Evolutionary conservation across 2,888 invertebrate species (phyloP).

Genomic region (Patella caerulea): DNA sequence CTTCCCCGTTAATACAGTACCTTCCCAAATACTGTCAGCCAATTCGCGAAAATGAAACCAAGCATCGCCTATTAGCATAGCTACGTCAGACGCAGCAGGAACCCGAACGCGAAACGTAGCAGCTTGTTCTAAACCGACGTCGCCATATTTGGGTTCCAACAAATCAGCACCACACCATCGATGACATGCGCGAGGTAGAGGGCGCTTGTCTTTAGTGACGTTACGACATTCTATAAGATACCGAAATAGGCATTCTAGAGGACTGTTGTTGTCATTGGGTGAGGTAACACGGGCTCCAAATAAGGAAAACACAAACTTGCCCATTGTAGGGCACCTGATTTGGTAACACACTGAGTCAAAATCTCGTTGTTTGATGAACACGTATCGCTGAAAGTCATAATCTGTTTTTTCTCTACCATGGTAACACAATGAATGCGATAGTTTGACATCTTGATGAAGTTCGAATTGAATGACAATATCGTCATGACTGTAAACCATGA

Average conservation of each 20-base stretch:
- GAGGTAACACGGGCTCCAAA: constrained; percentile 52
- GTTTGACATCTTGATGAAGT: constrained; percentile 47
- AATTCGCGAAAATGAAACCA: constrained; percentile 65
- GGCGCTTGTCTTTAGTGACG: constrained; percentile 55
- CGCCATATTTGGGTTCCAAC: constrained; percentile 63
- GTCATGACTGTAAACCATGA: constrained; percentile 56
- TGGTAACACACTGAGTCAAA: constrained; percentile 60
- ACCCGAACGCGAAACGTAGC: constrained; percentile 65
- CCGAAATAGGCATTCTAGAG: constrained; percentile 62
- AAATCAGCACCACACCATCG: constrained; percentile 63
- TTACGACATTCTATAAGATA: constrained; percentile 66
- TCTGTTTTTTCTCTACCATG: constrained; percentile 56
- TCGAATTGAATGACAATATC: constrained; percentile 59
- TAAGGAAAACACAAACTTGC: constrained; percentile 67
- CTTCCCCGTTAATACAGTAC: constrained; percentile 53
- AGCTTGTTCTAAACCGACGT: constrained; percentile 53
- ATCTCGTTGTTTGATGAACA: constrained; percentile 61
- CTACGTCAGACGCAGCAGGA: constrained; percentile 63
- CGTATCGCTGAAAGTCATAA: constrained; percentile 57
- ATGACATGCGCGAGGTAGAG: constrained; percentile 63
- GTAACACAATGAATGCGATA: constrained; percentile 59
- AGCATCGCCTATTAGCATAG: constrained; percentile 61
- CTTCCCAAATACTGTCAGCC: constrained; percentile 62
- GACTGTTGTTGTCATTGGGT: constrained; percentile 40
- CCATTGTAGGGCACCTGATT: constrained; percentile 63